Base-by-base conservation (phyloP, 2,113 vertebrate species). In the Sula dactylatra region DNA sequence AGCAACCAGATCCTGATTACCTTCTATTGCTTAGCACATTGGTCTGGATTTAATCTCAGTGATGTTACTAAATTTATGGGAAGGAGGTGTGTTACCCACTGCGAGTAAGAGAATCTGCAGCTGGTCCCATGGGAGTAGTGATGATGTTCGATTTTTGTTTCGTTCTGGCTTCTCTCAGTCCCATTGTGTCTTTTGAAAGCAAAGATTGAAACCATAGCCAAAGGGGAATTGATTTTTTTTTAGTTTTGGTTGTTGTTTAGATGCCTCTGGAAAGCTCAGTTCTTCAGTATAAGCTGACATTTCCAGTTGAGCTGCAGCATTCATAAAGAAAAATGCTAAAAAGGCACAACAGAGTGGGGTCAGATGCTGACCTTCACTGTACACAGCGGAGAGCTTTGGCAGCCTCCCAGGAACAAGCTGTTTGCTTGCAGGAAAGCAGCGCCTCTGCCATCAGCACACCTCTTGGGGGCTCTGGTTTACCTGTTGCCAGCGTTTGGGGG, bases 401-500 rank as follows among this genome's bases (percentile, higher is more conserved):
- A 81, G 26, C 55, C 26, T 54, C n/a, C 49, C 58, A 29, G 69
- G 49, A 81, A 0, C 40, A 27, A 45, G n/a, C 22, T 44, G 20
- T 9, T 38, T 31, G 31, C 38, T 58, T n/a, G 20, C 29, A 44
- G 49, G 52, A 52, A 38, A 64, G 65, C 47, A 32, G 17, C 27
- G 40, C 31, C 50, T 79, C 42, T 55, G 54, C 54, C 54, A 55
- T 55, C 54, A 55, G 54, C 29, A 55, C 54, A 18, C 54, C 17
- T 47, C 42, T 45, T 22, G 42, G n/a, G 38, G 62, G 36, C 31
- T 42, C 61, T 40, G 42, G 6, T 62, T 52, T 22, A 22, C 52
- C 80, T 22, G 6, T 6, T 0, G 0, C 27, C 20, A 10, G 13
- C 0, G 0, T 27, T 10, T 8, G 18, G 25, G 40, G 26, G 7